These are phyloP conservation scores for Harpalus rubripes DNA, from an alignment of 2,888 invertebrate species.

Conservation along the genomic window DNA sequence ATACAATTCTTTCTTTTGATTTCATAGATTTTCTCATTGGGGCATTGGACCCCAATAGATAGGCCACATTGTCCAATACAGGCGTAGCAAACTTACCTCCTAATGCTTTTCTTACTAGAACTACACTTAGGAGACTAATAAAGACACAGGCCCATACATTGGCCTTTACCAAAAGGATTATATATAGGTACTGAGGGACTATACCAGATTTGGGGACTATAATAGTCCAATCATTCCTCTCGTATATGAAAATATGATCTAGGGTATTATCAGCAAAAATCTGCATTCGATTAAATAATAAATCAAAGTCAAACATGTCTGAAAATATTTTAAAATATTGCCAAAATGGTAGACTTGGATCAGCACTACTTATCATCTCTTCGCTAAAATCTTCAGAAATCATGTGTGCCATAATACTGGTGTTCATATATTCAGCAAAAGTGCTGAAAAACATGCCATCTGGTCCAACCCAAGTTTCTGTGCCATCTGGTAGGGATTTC, in stretches of 20 bases:
- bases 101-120: background rate
- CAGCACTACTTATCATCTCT: constrained; percentile 50
- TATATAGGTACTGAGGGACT: constrained; percentile 55
- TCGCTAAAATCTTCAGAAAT: constrained; percentile 59
- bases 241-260: constrained; percentile 58
- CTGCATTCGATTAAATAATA: constrained; percentile 58
- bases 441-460: constrained; percentile 57
- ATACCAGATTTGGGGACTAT: constrained; percentile 50
- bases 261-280: constrained; percentile 56
- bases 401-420: constrained; percentile 31
- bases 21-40: constrained; percentile 43
- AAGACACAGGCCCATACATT: constrained; percentile 53
- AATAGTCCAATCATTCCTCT: constrained; percentile 46
- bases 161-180: constrained; percentile 39
- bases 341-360: constrained; percentile 50
- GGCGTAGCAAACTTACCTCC: constrained; percentile 38
- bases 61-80: constrained; percentile 50
- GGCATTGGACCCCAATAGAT: constrained; percentile 38
- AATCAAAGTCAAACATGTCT: constrained; percentile 61
- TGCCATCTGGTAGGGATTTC: constrained; percentile 41
- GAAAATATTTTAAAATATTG: constrained; percentile 51
- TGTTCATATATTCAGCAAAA: constrained; percentile 48
- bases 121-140: constrained; percentile 24
- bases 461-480: constrained; percentile 54
- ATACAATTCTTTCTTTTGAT: constrained; percentile 24